Conservation (phyloP, 2,797 vertebrate genomes). For the Lepidocolaptes lacrymiger region DNA sequence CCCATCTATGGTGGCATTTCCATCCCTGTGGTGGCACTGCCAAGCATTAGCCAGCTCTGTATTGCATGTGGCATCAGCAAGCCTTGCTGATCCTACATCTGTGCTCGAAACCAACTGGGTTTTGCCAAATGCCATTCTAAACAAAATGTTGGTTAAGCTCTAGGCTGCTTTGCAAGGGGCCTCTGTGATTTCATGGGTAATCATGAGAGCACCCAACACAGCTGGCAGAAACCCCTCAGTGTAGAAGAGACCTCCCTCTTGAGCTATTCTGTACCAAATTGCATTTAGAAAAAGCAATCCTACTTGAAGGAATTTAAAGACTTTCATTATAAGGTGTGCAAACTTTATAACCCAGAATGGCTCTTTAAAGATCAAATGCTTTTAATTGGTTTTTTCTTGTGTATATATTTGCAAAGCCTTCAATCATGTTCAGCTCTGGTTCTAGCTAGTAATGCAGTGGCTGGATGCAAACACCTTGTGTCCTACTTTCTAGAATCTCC, state of each 20-base stretch:
- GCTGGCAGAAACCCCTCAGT: neutral
- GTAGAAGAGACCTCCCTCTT: neutral
- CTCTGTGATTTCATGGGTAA: neutral
- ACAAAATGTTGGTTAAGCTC: neutral
- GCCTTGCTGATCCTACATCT: neutral
- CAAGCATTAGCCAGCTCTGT: neutral
- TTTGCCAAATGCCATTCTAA: conserved; percentile 3
- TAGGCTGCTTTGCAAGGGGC: neutral
- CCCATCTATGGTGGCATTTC: neutral
- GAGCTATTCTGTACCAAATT: neutral
- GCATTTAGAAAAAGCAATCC: neutral
- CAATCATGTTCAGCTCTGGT: neutral
- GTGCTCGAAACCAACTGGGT: neutral
- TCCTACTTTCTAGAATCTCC: conserved; percentile 60
- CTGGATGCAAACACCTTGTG: conserved; percentile 47
- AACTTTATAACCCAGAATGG: neutral
- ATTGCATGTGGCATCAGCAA: neutral
- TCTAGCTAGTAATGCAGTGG: conserved; percentile 26
- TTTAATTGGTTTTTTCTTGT: neutral
- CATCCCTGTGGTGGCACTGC: neutral
- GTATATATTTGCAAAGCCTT: conserved; percentile 11
- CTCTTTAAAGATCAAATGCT: conserved; percentile 33
- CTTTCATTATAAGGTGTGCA: neutral
- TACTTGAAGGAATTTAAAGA: neutral
- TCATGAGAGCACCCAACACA: neutral